Base-by-base conservation (phyloP, 2,888 invertebrate species). In the Sialis fuliginosa region DNA sequence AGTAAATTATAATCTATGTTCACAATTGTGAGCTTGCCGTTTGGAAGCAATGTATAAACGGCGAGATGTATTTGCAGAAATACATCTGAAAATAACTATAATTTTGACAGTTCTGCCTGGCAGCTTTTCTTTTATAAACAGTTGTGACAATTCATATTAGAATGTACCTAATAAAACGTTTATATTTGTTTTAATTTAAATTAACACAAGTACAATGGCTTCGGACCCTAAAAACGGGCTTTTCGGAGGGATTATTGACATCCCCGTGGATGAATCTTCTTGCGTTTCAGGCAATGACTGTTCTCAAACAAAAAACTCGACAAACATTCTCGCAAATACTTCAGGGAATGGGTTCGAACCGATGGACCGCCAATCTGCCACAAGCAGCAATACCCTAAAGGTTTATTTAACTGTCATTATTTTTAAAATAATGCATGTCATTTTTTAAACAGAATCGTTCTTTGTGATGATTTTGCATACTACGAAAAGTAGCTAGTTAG, bases 191-290 rank as follows among this genome's bases (percentile, higher is more conserved):
- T 22, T 22, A 22, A 22, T 22, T 22, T 22, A 22, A 22, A 22
- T 22, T 22, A 22, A 22, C 22, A 22, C 22, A 22, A 22, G 37
- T 56, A 73, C 75, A 54, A 65, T 65, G 65, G 63, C 65, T 58
- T 61, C 63, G 58, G 64, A 63, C 57, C 65, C 64, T 57, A 64
- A 64, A 57, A 65, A 65, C 60, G 65, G 65, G 59, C 64, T 65
- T 55, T 66, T 64, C 64, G 56, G 63, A 50, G 62, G 62, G 51
- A 58, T 58, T 50, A 54, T 60, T 48, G 57, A 57, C 39, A 57
- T 60, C 44, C 60, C 62, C 48, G 61, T 62, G 56, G 62, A 63
- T 35, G 40, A 44, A 33, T 45, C 48, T 33, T 39, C 45, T 40
- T 48, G 44, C 49, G 57, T 57, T 50, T 54, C 56, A 47, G 53